Percentiles rank a stretch among this genome's conserved stretches.
Evolutionary conservation across 30 jellyfish, hydroid and myxozoan species (phyloP).

Genomic region (Cassiopea xamachana): DNA sequence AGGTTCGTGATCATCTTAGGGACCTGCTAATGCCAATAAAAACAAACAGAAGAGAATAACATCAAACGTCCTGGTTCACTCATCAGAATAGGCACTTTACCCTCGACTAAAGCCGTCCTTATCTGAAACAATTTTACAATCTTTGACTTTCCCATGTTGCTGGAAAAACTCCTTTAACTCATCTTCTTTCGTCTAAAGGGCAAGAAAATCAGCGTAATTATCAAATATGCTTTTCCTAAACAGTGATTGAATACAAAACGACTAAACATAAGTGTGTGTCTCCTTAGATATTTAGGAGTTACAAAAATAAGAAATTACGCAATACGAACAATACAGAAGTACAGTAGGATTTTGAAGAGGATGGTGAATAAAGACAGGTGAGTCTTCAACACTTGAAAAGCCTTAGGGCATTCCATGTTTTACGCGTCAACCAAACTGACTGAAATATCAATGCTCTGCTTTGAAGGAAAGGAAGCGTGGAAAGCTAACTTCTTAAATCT

Average conservation of each 20-base stretch:
- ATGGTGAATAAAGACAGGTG: background rate
- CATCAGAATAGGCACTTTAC: constrained; percentile 46
- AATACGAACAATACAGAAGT: background rate
- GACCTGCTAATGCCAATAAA: background rate
- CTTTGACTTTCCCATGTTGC: constrained; percentile 94
- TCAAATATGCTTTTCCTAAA: background rate
- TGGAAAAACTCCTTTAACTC: constrained; percentile 87
- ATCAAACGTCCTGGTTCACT: background rate
- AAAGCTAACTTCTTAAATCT: too few relatives aligned
- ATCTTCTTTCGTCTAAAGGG: constrained; percentile 86
- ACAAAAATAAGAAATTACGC: background rate
- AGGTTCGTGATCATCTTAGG: too few relatives aligned
- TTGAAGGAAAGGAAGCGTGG: too few relatives aligned
- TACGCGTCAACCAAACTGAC: background rate
- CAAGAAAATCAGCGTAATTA: background rate
- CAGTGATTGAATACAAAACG: background rate
- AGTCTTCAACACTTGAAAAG: background rate
- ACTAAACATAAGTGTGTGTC: background rate
- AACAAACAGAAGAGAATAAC: background rate
- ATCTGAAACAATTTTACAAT: constrained; percentile 94
- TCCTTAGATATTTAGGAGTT: background rate
- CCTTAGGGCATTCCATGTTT: background rate
- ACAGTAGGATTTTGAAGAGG: background rate
- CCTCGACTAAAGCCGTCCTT: constrained; percentile 99
- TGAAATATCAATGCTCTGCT: too few relatives aligned